These are phyloP conservation scores for Masnerella sp. DNA, from an alignment of 2,888 invertebrate genomes.

Conservation along the genomic window DNA sequence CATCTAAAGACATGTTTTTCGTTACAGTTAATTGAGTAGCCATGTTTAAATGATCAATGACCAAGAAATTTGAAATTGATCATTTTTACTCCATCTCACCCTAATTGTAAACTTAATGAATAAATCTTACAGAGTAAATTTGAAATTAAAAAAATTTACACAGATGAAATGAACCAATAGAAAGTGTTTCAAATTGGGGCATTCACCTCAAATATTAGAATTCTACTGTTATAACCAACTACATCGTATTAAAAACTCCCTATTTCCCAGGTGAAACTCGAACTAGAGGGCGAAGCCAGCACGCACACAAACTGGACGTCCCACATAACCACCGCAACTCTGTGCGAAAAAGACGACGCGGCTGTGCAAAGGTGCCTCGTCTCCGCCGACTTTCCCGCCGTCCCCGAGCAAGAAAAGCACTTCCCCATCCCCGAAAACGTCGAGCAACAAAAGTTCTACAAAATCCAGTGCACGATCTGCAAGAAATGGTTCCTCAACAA, in stretches of 20 bases:
- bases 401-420: slow-evolving; percentile 42
- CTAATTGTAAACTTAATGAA: no score
- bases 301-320: slow-evolving; percentile 72
- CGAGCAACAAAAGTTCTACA: slow-evolving; percentile 72
- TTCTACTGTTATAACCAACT: no score
- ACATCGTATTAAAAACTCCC: background rate
- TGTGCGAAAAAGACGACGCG: slow-evolving; percentile 71
- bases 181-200: no score
- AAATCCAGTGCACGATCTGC: slow-evolving; percentile 74
- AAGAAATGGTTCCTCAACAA: slow-evolving; percentile 76
- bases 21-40: no score
- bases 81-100: no score
- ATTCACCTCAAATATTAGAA: no score
- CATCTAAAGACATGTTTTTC: no score
- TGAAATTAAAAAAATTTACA: no score
- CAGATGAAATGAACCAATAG: no score
- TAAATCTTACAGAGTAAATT: no score
- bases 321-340: slow-evolving; percentile 67
- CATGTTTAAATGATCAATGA: no score
- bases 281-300: slow-evolving; percentile 71
- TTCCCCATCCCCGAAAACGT: slow-evolving; percentile 44
- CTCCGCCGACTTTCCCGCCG: slow-evolving; percentile 60
- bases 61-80: no score
- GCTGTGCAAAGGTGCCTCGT: slow-evolving; percentile 67
- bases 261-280: slow-evolving; percentile 71